Evolutionary conservation across 2,888 invertebrate genomes (phyloP).

Genomic region (Cerastoderma edule): DNA sequence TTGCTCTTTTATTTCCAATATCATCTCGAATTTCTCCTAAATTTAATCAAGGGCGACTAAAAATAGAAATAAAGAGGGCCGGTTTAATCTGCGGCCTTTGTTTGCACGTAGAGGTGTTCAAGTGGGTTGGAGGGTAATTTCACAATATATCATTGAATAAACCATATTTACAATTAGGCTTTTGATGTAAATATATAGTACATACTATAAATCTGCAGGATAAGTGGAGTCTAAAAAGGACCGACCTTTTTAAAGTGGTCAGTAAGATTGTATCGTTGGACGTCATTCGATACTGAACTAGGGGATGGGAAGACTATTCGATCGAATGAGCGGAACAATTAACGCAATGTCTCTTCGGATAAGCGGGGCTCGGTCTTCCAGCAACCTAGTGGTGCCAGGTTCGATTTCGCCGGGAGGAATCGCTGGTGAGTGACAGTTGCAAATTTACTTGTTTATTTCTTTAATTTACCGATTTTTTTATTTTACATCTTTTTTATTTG

Average conservation of each 20-base stretch:
- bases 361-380: background rate
- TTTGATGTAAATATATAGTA: too few species aligned
- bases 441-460: too few species aligned
- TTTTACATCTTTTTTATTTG: too few species aligned
- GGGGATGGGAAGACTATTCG: background rate
- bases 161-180: conserved; percentile 3
- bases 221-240: conserved; percentile 2
- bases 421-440: background rate
- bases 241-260: conserved; percentile 2
- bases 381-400: conserved; percentile 2
- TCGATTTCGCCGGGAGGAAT: background rate
- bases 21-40: too few species aligned
- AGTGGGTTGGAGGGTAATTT: background rate
- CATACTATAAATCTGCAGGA: conserved; percentile 17
- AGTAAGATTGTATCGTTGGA: background rate
- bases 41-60: too few species aligned
- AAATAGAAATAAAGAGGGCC: too few species aligned
- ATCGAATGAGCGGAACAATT: background rate
- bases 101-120: background rate
- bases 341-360: background rate
- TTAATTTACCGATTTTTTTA: too few species aligned
- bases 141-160: background rate
- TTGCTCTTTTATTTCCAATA: too few species aligned
- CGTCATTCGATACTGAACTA: background rate
- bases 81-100: background rate